Evolutionary conservation across 2,888 invertebrate genomes (phyloP).

Genomic region (Boloria euphrosyne): DNA sequence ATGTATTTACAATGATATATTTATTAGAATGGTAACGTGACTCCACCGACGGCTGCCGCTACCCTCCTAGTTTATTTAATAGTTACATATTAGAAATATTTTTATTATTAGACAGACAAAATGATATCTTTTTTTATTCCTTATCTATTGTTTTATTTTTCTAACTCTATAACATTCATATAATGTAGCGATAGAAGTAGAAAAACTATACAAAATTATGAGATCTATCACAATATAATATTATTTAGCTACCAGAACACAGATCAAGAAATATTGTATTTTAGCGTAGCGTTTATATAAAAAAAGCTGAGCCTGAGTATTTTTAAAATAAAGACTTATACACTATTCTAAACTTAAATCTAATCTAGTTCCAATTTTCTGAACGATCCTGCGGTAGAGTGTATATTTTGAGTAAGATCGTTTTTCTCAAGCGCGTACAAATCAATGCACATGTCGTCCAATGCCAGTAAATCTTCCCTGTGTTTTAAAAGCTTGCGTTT

Average conservation of each 20-base stretch:
- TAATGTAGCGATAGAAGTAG: constrained; percentile 4
- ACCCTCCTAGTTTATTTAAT: constrained; percentile 43
- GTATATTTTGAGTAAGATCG: constrained; percentile 86
- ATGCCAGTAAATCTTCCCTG: constrained; percentile 85
- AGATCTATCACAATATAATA: constrained; percentile 14
- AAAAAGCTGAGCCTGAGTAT: constrained; percentile 7
- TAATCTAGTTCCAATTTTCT: constrained; percentile 92
- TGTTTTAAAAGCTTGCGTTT: constrained; percentile 85
- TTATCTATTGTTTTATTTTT: constrained; percentile 3
- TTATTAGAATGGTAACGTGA: constrained; percentile 71
- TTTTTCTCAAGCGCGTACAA: constrained; percentile 83
- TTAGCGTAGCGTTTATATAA: neutral
- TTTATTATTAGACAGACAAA: constrained; percentile 15
- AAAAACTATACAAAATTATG: constrained; percentile 7
- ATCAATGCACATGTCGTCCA: constrained; percentile 90
- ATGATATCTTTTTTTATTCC: neutral
- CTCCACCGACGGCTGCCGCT: constrained; percentile 79
- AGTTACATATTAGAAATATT: constrained; percentile 26
- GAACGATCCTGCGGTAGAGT: constrained; percentile 91
- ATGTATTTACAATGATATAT: constrained; percentile 40
- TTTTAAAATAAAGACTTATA: constrained; percentile 1
- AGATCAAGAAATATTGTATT: neutral
- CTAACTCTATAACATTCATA: neutral
- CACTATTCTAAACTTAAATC: constrained; percentile 7
- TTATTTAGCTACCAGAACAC: neutral